A percentile compares a stretch with the other conserved stretches of the same genome.
phyloP scores from a whole-genome alignment of 2,797 vertebrate species.

The Acropternis orthonyx region DNA sequence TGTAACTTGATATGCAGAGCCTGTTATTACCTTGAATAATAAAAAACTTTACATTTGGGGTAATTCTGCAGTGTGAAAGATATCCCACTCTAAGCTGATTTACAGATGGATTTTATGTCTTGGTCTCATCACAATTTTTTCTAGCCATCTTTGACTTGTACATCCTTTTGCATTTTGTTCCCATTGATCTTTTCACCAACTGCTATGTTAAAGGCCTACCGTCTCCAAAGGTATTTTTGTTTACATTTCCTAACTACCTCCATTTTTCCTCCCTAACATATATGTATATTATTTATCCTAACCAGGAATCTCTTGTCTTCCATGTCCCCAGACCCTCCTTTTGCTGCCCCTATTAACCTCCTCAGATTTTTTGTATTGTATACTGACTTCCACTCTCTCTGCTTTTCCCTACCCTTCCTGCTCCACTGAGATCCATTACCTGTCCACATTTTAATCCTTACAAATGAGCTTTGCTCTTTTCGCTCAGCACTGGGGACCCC shows the following conservation, averaged over 20 bases:
- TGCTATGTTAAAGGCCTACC: background rate
- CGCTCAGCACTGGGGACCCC: background rate
- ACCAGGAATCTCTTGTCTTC: conserved; percentile 20
- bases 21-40: background rate
- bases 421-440: conserved; percentile 60
- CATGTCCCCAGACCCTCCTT: background rate
- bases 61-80: background rate
- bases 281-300: background rate
- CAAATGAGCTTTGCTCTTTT: conserved; percentile 58
- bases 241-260: conserved; percentile 37
- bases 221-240: conserved; percentile 27
- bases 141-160: background rate
- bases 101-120: background rate
- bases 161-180: background rate
- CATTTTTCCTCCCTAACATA: conserved; percentile 7
- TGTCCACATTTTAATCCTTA: conserved; percentile 67
- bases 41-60: background rate
- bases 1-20: background rate
- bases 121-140: background rate
- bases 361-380: conserved; percentile 49
- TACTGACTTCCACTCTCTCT: conserved; percentile 55
- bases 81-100: background rate
- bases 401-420: background rate
- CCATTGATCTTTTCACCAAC: conserved; percentile 5
- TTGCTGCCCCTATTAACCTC: conserved; percentile 62